Base-by-base conservation (phyloP, 2,113 vertebrate species). In the Grantiella picta region DNA sequence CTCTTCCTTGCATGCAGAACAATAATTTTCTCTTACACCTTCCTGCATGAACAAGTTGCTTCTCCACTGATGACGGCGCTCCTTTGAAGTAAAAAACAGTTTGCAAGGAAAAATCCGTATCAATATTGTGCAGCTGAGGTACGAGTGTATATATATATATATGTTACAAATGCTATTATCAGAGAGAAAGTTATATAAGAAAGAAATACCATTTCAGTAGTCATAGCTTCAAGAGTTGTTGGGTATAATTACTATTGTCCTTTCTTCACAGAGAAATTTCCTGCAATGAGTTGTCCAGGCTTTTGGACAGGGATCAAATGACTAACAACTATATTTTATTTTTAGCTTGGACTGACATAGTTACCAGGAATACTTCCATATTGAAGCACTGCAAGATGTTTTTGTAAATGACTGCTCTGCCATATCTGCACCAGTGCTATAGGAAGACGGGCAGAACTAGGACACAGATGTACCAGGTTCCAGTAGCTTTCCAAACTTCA, bases 321-420 rank as follows among this genome's bases (percentile, higher is more conserved):
- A 61, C 50, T 82, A 86, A 93, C 40, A 65, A n/a, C 87, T 91
- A 44, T 7, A 11, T 66, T 84, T 82, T 96, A 92, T 90, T 94
- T 93, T 92, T 96, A 94, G 89, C 86, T 90, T 87, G 82, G 56
- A 35, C 64, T 92, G 93, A 78, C 86, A 57, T 22, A 82, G 80
- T 81, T 86, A 70, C 40, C 40, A 84, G 60, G 49, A 96, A 89
- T 78, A 94, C 18, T 81, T 92, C 28, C 3, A 2, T 81, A 70
- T 15, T 81, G 82, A 94, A 90, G 23, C 31, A 35, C 47, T 68
- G 60, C 44, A 56, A 47, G 38, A 56, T 64, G 12, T 42, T 90
- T 75, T 68, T 72, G 63, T 72, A 52, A 92, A 69, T 9, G 15
- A 27, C 21, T 89, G 25, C n/a, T 86, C 36, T 89, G 65, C 80